A percentile compares a stretch with the other conserved stretches of the same genome.
These are phyloP conservation scores for Palaemon carinicauda DNA, from an alignment of 1,140 invertebrate genomes.

Conservation along the genomic window DNA sequence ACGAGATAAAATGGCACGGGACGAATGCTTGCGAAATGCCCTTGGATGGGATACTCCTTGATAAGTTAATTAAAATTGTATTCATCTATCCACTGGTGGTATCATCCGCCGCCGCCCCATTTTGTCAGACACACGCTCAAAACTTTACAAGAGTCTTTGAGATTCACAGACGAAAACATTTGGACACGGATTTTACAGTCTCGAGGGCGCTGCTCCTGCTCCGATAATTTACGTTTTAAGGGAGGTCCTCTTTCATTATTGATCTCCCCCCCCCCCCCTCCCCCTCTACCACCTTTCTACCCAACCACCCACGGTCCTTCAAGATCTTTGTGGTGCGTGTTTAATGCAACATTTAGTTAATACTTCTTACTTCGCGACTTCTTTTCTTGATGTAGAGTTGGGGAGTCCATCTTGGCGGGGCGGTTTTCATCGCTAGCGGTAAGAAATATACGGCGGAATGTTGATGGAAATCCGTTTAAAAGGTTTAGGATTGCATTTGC, in stretches of 20 bases:
- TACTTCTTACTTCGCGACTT: no score
- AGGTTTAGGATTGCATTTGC: background rate
- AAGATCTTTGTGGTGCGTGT: no score
- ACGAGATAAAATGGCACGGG: background rate
- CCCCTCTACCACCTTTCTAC: no score
- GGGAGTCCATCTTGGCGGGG: no score
- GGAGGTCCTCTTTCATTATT: background rate
- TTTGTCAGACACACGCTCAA: constrained; percentile 50
- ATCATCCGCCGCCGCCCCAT: constrained; percentile 45
- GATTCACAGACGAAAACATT: constrained; percentile 45
- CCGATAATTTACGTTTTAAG: background rate
- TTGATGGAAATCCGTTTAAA: no score
- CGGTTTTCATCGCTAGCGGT: no score
- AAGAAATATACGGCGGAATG: no score
- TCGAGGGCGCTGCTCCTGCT: constrained; percentile 12
- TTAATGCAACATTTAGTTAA: no score
- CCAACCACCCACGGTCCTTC: no score
- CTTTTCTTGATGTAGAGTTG: no score
- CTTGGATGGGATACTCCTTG: constrained; percentile 45
- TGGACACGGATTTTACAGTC: constrained; percentile 45
- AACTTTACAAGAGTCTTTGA: constrained; percentile 39
- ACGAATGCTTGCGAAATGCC: constrained; percentile 4
- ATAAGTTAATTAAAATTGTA: constrained; percentile 57
- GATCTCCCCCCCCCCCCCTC: background rate
- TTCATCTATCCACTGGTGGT: constrained; percentile 48